Base-by-base conservation (phyloP, 2,797 vertebrate genomes). In the Ceryle rudis region DNA sequence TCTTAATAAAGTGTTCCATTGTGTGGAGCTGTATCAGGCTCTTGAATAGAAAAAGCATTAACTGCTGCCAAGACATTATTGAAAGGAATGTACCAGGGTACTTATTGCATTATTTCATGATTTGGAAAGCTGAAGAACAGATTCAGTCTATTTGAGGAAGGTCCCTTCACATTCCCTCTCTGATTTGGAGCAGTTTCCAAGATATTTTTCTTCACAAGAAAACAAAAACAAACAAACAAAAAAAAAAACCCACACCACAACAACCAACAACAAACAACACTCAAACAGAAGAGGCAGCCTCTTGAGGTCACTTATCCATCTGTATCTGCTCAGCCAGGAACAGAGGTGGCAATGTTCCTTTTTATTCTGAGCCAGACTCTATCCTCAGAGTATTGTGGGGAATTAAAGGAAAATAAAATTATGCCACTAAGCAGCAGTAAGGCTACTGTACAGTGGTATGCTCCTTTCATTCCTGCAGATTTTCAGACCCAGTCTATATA, bases 21-120 rank as follows among this genome's bases (percentile, higher is more conserved):
- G 37, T 89, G 17, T 41, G 7, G 65, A 91, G 89, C 83, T 94
- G 92, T 54, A 95, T 66, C 73, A 88, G 87, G 67, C 72, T 81
- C 79, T 89, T 93, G 94, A 97, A 92, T 25, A 90, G 46, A 49
- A 96, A 58, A 91, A 89, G 93, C 64, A 88, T 49, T 81, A 86
- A 81, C 60, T 75, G 67, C 72, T 96, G 97, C 97, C 96, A 98
- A 73, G 10, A 66, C 42, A 35, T 80, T n/a, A 72, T 78, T 66
- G 65, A 83, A 87, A 94, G 35, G 41, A 97, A 87, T 26, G 74
- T 75, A 72, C 69, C 6, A 12, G 41, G 51, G 71, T 70, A 67
- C 74, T 89, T 81, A 61, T 26, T 35, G 79, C 37, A 55, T 89
- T 62, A 58, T 67, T 79, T 78, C 51, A 64, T 21, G 19, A 25